Percentiles rank a stretch among this genome's conserved stretches.
Conservation (phyloP, 2,797 vertebrate genomes). For the Chlorospingus flavigularis region DNA sequence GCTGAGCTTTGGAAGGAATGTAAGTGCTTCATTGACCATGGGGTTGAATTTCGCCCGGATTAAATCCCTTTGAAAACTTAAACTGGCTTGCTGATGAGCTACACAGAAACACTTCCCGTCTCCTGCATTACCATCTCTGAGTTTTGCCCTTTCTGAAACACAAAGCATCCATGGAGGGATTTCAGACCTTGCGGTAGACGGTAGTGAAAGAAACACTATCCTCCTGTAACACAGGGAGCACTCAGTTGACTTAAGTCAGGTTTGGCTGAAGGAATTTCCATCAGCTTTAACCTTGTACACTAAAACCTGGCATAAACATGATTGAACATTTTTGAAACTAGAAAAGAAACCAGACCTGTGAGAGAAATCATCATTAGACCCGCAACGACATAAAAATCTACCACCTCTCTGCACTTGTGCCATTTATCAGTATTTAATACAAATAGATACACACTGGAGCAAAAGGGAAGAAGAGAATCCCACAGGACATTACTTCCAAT, state of each 20-base stretch:
- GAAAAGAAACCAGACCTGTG: not conserved
- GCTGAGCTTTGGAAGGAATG: constrained; percentile 7
- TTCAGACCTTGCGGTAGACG: not conserved
- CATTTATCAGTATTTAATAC: constrained; percentile 59
- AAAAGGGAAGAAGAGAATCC: constrained; percentile 23
- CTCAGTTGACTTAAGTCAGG: not conserved
- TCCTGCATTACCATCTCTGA: not conserved
- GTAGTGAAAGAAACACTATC: constrained; percentile 36
- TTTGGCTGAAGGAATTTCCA: not conserved
- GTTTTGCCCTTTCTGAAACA: constrained; percentile 25
- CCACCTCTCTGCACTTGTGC: not conserved
- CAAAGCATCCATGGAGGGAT: not conserved
- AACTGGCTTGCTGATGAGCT: constrained; percentile 28
- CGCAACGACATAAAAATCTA: not conserved
- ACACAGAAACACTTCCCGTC: constrained; percentile 39
- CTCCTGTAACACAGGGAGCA: not conserved
- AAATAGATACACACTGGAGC: constrained; percentile 14
- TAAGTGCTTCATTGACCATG: constrained; percentile 7
- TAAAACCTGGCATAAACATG: not conserved
- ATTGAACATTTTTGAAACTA: not conserved
- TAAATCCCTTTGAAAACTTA: constrained; percentile 55
- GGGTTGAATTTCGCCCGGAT: not conserved
- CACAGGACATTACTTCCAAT: constrained; percentile 62
- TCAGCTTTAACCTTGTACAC: not conserved
- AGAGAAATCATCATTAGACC: not conserved